Percentiles rank a stretch among this genome's conserved stretches.
Evolutionary conservation across 2,888 invertebrate genomes (phyloP).

Genomic region (Lomographa bimaculata): DNA sequence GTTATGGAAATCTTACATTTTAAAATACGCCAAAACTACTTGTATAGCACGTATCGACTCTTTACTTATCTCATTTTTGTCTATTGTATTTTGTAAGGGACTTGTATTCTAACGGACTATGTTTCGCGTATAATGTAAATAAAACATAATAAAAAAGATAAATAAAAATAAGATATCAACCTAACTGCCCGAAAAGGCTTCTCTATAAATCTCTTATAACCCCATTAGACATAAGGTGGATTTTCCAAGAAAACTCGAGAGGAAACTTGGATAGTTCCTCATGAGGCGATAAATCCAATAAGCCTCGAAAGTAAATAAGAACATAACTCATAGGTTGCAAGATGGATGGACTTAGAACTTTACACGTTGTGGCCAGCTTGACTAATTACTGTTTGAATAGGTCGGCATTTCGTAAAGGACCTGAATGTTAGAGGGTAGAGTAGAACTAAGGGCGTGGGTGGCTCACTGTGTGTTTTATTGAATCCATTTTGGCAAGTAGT

Average conservation of each 20-base stretch:
- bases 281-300: constrained; percentile 28
- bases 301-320: constrained; percentile 22
- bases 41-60: no score
- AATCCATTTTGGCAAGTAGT: no score
- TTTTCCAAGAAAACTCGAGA: constrained; percentile 18
- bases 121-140: no score
- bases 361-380: constrained; percentile 6
- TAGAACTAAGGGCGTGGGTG: no score
- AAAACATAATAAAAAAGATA: no score
- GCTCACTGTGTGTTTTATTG: no score
- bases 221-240: constrained; percentile 25
- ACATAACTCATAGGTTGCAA: constrained; percentile 21
- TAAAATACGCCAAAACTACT: no score
- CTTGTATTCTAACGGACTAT: no score
- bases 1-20: no score
- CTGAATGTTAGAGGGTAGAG: no score
- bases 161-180: not conserved
- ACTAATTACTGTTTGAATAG: constrained; percentile 18
- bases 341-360: constrained; percentile 24
- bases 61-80: no score
- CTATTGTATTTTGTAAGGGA: no score
- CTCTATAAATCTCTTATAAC: constrained; percentile 12
- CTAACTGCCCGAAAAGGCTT: constrained; percentile 3
- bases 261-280: constrained; percentile 21
- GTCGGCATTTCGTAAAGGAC: not conserved